These are phyloP conservation scores for Sebastes dallii DNA, from an alignment of 2,797 vertebrate genomes.

Conservation along the genomic window DNA sequence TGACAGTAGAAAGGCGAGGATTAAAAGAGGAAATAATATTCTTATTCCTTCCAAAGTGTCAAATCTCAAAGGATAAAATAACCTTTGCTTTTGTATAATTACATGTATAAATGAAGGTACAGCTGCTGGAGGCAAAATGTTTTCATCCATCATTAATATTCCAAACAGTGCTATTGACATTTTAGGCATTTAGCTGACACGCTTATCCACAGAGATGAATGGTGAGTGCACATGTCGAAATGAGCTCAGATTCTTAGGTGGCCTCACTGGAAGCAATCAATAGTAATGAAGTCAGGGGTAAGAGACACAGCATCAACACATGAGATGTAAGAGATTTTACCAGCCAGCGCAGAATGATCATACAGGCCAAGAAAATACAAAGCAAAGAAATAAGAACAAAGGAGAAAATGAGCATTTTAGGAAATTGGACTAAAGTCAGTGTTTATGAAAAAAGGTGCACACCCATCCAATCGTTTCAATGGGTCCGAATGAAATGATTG, in stretches of 20 bases:
- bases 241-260: constrained; percentile 6
- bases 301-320: not conserved
- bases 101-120: not conserved
- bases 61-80: not conserved
- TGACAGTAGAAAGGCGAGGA: not conserved
- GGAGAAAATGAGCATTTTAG: not conserved
- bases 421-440: not conserved
- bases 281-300: constrained; percentile 15
- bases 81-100: not conserved
- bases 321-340: not conserved
- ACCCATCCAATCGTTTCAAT: no score
- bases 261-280: constrained; percentile 9
- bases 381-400: not conserved
- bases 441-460: not conserved
- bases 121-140: not conserved
- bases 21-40: not conserved
- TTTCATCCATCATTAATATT: constrained; percentile 27
- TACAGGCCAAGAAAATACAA: not conserved
- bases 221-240: not conserved
- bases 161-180: constrained; percentile 33
- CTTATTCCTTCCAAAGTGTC: not conserved
- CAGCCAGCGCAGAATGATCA: not conserved
- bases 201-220: not conserved
- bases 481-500: no score
- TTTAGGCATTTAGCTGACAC: constrained; percentile 2